These are phyloP conservation scores for Bombylius major DNA, from an alignment of 2,888 invertebrate species.

Conservation along the genomic window DNA sequence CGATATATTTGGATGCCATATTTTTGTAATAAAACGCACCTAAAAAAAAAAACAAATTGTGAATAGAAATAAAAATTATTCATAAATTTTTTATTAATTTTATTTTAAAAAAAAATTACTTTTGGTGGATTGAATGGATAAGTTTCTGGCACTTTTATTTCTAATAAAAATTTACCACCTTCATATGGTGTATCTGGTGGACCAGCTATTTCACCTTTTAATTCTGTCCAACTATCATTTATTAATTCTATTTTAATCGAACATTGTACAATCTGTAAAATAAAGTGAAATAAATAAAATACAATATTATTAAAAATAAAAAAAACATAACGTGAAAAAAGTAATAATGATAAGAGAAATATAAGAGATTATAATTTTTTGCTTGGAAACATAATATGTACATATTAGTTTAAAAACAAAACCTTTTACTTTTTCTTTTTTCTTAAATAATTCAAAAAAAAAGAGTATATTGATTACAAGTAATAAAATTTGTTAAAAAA, in stretches of 20 bases:
- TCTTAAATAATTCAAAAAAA: too few species aligned
- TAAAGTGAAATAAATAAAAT: neutral
- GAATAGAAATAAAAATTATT: neutral
- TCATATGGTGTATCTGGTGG: constrained; percentile 98
- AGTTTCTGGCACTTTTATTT: constrained; percentile 96
- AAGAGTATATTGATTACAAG: too few species aligned
- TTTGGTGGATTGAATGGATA: constrained; percentile 99
- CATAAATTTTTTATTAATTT: neutral
- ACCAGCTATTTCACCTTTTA: constrained; percentile 91
- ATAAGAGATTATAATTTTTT: too few species aligned
- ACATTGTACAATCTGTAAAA: constrained; percentile 66
- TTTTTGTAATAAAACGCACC: constrained; percentile 94
- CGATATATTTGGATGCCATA: constrained; percentile 99
- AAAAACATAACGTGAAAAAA: too few species aligned
- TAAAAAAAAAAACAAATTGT: constrained; percentile 33
- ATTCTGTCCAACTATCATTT: constrained; percentile 81
- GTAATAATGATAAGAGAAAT: too few species aligned
- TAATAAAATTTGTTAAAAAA: too few species aligned
- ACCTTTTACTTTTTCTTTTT: too few species aligned
- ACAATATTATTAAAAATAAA: too few species aligned
- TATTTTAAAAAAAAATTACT: constrained; percentile 42
- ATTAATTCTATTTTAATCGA: constrained; percentile 80
- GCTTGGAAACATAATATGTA: too few species aligned
- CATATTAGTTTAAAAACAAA: too few species aligned
- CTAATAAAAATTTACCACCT: constrained; percentile 85